Percentiles rank a stretch among this genome's conserved stretches.
Conservation (phyloP, 2,888 invertebrate genomes). For the Sphaerophoria taeniata region DNA sequence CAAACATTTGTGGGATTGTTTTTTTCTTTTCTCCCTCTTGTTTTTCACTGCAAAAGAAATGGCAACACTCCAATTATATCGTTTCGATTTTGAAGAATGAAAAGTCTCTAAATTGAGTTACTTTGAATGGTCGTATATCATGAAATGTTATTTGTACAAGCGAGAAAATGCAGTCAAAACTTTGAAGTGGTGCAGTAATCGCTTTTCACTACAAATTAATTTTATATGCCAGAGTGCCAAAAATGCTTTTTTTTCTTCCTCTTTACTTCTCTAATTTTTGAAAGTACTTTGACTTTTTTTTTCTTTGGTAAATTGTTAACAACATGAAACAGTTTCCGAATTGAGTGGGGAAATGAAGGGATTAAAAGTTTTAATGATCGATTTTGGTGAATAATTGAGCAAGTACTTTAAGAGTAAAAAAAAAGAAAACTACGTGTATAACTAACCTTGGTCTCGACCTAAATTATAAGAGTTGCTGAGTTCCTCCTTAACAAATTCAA, state of each 20-base stretch:
- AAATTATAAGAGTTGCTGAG: too few relatives aligned
- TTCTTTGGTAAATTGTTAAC: conserved; percentile 23
- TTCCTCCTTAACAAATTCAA: too few relatives aligned
- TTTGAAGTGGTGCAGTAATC: conserved; percentile 45
- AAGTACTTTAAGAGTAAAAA: too few relatives aligned
- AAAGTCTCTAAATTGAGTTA: conserved; percentile 32
- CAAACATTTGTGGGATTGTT: background rate
- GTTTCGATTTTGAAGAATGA: conserved; percentile 32
- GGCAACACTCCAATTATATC: conserved; percentile 60
- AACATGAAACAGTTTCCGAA: conserved; percentile 21
- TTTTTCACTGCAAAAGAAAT: background rate
- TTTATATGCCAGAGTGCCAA: conserved; percentile 12
- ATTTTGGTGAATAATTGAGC: too few relatives aligned
- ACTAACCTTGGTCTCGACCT: too few relatives aligned
- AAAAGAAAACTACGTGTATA: too few relatives aligned
- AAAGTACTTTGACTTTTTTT: background rate
- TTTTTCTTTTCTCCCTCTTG: background rate
- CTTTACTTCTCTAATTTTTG: background rate
- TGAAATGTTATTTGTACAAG: conserved; percentile 9
- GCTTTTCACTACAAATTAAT: conserved; percentile 12
- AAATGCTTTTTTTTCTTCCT: background rate
- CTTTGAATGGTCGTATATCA: conserved; percentile 44
- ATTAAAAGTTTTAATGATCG: too few relatives aligned
- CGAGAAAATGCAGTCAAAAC: conserved; percentile 4
- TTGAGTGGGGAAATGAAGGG: too few relatives aligned